Evolutionary conservation across 2,888 invertebrate genomes (phyloP), one percentile per base, ranked within the genome.

Genomic region (Synergus laeviventris): DNA sequence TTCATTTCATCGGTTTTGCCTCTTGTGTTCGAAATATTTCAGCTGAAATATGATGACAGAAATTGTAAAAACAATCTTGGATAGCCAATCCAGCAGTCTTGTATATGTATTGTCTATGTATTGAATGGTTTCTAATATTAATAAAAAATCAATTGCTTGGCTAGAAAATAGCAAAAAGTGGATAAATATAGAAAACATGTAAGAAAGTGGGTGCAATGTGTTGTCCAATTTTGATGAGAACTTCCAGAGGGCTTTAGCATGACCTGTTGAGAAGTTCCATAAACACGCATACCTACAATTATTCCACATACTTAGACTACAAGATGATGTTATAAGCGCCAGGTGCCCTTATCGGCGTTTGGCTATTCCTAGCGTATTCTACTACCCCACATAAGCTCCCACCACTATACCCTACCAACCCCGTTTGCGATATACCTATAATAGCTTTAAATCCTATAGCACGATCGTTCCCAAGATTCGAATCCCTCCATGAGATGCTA

Each of bases 321-420:
- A 70, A 49, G 70, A 73, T 54, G 80, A 31, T 70, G n/a, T 70
- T 49, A 76, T 81, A 86, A 87, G 86, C 86, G 86, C 84, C 88
- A 86, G 84, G 85, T 85, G 85, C 86, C 86, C 86, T 84, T 86
- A 86, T 85, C 84, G 84, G 81, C 79, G 80, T 79, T 82, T 83
- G 84, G 83, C 84, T 86, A 84, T 87, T 86, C 81, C 86, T 81
- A 81, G 81, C 80, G 78, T 81, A 86, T 83, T 84, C 86, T 77
- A 85, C 85, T 86, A 84, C 81, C 84, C 85, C 83, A 84, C 85
- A 85, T 83, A 81, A 84, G 81, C 80, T 82, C 82, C 81, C 31
- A 31, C 31, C 73, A 79, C 75, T 75, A 31, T 74, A 66, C 59
- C 73, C 66, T 73, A 76, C 75, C 79, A 77, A 80, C 81, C 82